Base-by-base conservation (phyloP, 1,140 invertebrate species). In the Drosophila lini region DNA sequence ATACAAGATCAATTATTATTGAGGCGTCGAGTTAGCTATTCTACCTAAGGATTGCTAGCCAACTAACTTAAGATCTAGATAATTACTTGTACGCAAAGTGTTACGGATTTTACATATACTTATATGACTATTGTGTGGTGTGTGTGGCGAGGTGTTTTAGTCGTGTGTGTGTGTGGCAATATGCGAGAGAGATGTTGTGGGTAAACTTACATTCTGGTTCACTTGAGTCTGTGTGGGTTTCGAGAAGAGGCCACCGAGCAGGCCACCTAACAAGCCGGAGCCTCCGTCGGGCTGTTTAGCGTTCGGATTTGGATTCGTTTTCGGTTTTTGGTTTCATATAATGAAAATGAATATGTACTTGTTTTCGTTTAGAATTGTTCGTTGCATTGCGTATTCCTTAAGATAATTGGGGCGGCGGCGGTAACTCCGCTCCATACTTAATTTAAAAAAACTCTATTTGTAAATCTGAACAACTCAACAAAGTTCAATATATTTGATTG, bases 121-220 rank as follows among this genome's bases (percentile, higher is more conserved):
- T 78, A 79, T 71, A 73, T 38, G 31, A 41, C 68, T 75, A 80
- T 22, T 45, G 45, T 79, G 10, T 19, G 16, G 42, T 62, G 67
- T 63, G 38, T 40, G 42, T 38, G 40, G 50, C 34, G 34, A 57
- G 52, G 47, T 55, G 40, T 52, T 8, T 53, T 28, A 15, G 48
- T 77, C 44, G 45, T 69, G 53, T 80, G 50, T 36, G 40, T 61
- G 42, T 74, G 25, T 70, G 64, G 62, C 52, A 40, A 75, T 48
- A 78, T 61, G 83, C 74, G 84, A 88, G 74, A 86, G 68, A 84
- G 77, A 91, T 91, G 88, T 90, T 91, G 88, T 84, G 83, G 79
- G 83, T 91, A 91, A 81, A 92, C 91, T 92, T 92, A 92, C 91
- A 91, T 92, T 92, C 81, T 91, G 90, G 88, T 89, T 91, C 90